Base-by-base conservation (phyloP, 2,797 vertebrate species). In the Hippoglossus hippoglossus region DNA sequence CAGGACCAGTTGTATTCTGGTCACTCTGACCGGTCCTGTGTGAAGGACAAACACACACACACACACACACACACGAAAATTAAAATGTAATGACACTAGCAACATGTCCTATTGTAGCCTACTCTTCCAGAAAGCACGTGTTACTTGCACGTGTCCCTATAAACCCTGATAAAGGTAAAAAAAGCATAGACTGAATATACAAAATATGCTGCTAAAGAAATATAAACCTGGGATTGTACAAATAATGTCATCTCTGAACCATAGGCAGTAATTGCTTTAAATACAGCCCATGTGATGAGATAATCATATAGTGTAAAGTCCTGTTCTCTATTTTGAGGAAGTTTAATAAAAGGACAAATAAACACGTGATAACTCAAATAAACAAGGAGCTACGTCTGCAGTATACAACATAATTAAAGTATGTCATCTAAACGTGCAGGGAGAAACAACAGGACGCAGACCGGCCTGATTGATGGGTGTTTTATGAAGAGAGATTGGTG, bases 21-120 rank as follows among this genome's bases (percentile, higher is more conserved):
- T 89, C 60, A 81, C 75, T 80, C 91, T 90, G 71, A 92, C 56
- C 49, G 83, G 16, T 28, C 93, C 94, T 94, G 84, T 68, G 75
- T 59, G 56, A 79, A 76, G 34, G 61, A 81, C 54, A 89, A 81
- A 87, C 34, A 81, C 26, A 85, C n/a, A 76, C 25, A 69, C 8
- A 3, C 16, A 49, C 4, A 49, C 47, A 49, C 47, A 49, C 47
- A n/a, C 2, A 47, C 18, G n/a, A 52, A 13, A 7, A 53, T 5
- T 4, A 53, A 25, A 25, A 25, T 25, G 51, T 25, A 25, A 53
- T 25, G 51, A 25, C 11, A 49, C 12, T 16, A 21, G 24, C 51
- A 25, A 6, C 10, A 25, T 51, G 1, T 44, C 15, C 13, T 22
- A 8, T n/a, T 50, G 49, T 36, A 13, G 34, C 34, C 11, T 50